A percentile compares a stretch with the other conserved stretches of the same genome.
These are phyloP conservation scores for Bombus confusus DNA, from an alignment of 1,140 invertebrate species.

Conservation along the genomic window DNA sequence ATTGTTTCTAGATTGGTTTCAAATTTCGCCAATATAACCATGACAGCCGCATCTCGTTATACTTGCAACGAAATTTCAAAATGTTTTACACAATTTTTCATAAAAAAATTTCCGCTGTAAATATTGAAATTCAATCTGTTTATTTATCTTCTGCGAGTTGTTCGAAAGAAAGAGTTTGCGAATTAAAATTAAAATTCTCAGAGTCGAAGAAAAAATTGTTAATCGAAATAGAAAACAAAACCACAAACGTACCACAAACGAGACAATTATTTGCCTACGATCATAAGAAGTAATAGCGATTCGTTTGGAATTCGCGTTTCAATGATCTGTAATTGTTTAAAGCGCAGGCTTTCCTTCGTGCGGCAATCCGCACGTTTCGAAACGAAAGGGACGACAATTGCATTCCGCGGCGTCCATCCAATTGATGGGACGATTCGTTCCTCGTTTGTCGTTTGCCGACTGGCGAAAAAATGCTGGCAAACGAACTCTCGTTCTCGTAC, in stretches of 20 bases:
- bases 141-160: no score
- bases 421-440: slow-evolving; percentile 39
- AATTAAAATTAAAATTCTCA: background rate
- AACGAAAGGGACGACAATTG: slow-evolving; percentile 50
- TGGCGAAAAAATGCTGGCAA: slow-evolving; percentile 18
- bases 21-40: background rate
- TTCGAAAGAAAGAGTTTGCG: no score
- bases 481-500: background rate
- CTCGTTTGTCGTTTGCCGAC: slow-evolving; percentile 32
- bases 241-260: background rate
- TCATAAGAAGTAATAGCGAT: slow-evolving; percentile 6
- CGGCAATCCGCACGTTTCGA: slow-evolving; percentile 21
- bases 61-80: no score
- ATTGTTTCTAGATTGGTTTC: background rate
- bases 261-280: background rate
- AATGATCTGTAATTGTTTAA: slow-evolving; percentile 29
- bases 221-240: background rate
- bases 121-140: no score
- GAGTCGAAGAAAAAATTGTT: no score
- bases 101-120: no score
- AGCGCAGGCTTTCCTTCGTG: slow-evolving; percentile 13
- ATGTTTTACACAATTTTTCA: no score
- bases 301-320: background rate
- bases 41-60: background rate
- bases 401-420: slow-evolving; percentile 30